Percentiles rank a stretch among this genome's conserved stretches.
Conservation (phyloP, 1,140 invertebrate species). For the Caenorhabditis inopinata region DNA sequence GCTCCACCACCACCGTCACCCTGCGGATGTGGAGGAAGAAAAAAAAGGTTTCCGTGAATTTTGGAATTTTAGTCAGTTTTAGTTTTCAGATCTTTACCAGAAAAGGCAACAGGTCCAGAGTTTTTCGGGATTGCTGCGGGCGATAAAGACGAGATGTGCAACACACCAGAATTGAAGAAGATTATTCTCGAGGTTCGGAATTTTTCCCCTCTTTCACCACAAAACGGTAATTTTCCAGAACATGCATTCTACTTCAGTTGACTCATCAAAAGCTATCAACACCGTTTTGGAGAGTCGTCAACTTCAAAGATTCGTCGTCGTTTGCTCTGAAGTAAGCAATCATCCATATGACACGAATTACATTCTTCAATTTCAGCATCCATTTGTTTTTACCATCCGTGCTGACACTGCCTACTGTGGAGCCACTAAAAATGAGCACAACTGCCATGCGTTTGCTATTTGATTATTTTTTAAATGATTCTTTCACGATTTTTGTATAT, state of each 20-base stretch:
- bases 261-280: slow-evolving; percentile 14
- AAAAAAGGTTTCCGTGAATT: too few relatives aligned
- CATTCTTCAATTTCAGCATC: not conserved
- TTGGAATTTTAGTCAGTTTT: too few relatives aligned
- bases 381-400: slow-evolving; percentile 1
- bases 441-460: too few relatives aligned
- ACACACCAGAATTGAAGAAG: slow-evolving; percentile 4
- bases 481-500: too few relatives aligned
- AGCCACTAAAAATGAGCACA: not conserved
- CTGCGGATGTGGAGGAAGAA: slow-evolving; percentile 2
- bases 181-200: not conserved
- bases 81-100: not conserved
- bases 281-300: not conserved
- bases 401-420: slow-evolving; percentile 16
- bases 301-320: not conserved
- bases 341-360: not conserved
- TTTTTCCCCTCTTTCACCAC: not conserved
- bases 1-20: slow-evolving; percentile 2
- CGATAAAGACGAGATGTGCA: not conserved
- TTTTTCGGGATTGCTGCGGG: not conserved
- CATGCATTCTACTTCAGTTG: not conserved
- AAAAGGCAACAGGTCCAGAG: not conserved
- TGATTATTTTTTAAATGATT: too few relatives aligned
- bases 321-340: not conserved
- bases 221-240: not conserved